Evolutionary conservation across 1,140 invertebrate genomes (phyloP).

Genomic region (Neodiprion fabricii): DNA sequence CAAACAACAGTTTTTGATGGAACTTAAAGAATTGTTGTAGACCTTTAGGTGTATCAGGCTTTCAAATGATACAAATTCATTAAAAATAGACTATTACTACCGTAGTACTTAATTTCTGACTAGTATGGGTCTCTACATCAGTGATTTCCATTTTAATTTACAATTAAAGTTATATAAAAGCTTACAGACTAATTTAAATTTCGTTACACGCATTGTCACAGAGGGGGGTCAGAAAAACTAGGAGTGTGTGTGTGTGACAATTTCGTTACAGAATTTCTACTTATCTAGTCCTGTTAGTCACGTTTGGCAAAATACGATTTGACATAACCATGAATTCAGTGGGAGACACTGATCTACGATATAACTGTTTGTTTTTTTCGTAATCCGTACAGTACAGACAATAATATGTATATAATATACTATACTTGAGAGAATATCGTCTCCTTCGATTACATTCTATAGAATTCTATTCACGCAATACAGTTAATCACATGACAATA

Average conservation of each 20-base stretch:
- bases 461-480: not conserved
- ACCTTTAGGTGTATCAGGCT: constrained; percentile 14
- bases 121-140: constrained; percentile 36
- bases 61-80: constrained; percentile 27
- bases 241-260: not conserved
- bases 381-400: not conserved
- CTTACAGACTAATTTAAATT: not conserved
- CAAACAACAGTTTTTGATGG: not conserved
- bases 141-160: constrained; percentile 3
- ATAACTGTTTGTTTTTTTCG: not conserved
- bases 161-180: constrained; percentile 3
- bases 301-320: not conserved
- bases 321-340: not conserved
- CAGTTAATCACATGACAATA: constrained; percentile 7
- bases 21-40: not conserved
- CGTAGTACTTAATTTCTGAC: constrained; percentile 49
- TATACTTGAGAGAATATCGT: constrained; percentile 1
- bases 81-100: constrained; percentile 53
- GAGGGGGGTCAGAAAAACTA: not conserved
- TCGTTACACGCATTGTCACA: not conserved
- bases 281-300: not conserved
- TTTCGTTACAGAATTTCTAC: not conserved
- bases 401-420: not conserved
- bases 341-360: not conserved
- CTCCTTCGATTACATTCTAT: constrained; percentile 3